Evolutionary conservation across 1,140 invertebrate genomes (phyloP), one percentile per base, ranked within the genome.

Genomic region (Mya arenaria): DNA sequence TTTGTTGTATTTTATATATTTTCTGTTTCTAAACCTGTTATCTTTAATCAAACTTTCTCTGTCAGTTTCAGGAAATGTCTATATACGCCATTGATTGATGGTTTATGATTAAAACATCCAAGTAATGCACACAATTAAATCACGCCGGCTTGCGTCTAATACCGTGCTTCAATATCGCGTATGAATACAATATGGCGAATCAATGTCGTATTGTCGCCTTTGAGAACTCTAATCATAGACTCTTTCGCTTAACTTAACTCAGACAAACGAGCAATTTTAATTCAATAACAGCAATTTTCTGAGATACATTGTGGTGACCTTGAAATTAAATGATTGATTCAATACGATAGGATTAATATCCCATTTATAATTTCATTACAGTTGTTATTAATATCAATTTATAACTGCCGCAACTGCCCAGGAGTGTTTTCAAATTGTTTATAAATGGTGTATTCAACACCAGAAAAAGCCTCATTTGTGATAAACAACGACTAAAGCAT

Each of bases 101-200:
- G 48, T 23, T 4, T 17, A 17, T n/a, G 48, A 52, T 52, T 52
- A 52, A 52, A 52, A 52, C 17, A 1, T 10, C 48, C 48, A 23
- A n/a, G 25, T 52, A n/a, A n/a, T n/a, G n/a, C n/a, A n/a, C n/a
- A n/a, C n/a, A n/a, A n/a, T n/a, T n/a, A n/a, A n/a, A n/a, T n/a
- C n/a, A n/a, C n/a, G n/a, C n/a, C n/a, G n/a, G n/a, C n/a, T n/a
- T n/a, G n/a, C n/a, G n/a, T n/a, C n/a, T n/a, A n/a, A n/a, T n/a
- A n/a, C n/a, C n/a, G n/a, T n/a, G 17, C 1, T 52, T 23, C 48
- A 52, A 52, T 52, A 17, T 52, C 48, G 48, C 48, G 48, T 23
- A 52, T n/a, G 1, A 39, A 69, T 69, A 48, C 66, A 69, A 44
- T 69, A 48, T 69, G 66, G 41, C 66, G 25, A 30, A 69, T 69